phyloP scores from a whole-genome alignment of 2,888 invertebrate genomes.

The Diabrotica balteata region DNA sequence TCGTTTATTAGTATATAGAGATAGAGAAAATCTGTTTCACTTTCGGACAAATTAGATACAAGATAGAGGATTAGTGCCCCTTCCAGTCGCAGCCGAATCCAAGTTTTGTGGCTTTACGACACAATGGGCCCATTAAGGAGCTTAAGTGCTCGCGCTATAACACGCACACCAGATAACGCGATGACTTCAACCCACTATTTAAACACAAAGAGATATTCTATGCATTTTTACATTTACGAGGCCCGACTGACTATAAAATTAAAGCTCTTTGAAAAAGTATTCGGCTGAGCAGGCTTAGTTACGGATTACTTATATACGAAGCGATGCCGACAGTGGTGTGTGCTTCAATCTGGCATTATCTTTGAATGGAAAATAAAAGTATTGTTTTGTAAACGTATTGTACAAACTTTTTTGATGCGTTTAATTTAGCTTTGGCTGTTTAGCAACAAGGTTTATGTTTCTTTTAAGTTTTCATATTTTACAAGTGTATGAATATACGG shows the following conservation, averaged over 20 bases:
- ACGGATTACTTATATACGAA: background rate
- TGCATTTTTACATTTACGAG: constrained; percentile 6
- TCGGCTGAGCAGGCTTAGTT: background rate
- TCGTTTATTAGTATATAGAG: constrained; percentile 7
- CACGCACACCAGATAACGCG: constrained; percentile 19
- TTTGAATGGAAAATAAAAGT: too few species aligned
- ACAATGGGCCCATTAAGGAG: constrained; percentile 24
- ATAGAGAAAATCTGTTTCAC: constrained; percentile 13
- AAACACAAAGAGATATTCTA: constrained; percentile 10
- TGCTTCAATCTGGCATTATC: too few species aligned
- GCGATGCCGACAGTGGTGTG: background rate
- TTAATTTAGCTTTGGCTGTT: too few species aligned
- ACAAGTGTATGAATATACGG: too few species aligned
- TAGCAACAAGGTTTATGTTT: too few species aligned
- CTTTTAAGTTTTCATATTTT: too few species aligned
- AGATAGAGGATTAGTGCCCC: constrained; percentile 20
- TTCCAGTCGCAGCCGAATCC: constrained; percentile 9
- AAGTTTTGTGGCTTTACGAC: constrained; percentile 24
- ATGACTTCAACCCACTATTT: constrained; percentile 11
- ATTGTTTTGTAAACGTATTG: too few species aligned
- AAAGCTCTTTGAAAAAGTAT: background rate
- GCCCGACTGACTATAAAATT: background rate
- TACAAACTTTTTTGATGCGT: too few species aligned
- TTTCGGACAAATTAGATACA: constrained; percentile 18
- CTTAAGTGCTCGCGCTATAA: constrained; percentile 18